phyloP scores from a whole-genome alignment of 2,113 vertebrate genomes.

The Marmota monax region DNA sequence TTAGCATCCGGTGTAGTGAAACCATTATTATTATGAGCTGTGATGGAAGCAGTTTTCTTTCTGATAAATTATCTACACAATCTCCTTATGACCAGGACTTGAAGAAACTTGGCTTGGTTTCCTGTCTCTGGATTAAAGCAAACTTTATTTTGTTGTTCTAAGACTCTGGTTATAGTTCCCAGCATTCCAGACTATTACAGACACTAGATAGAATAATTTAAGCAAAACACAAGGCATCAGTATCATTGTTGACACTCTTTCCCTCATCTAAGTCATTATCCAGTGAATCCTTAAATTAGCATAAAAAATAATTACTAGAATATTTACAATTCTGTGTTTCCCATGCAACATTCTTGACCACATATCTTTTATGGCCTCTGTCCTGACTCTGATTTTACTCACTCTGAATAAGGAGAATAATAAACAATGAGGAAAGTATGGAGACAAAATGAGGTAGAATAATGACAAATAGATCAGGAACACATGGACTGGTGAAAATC shows the following conservation, averaged over 20 bases:
- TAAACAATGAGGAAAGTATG: not conserved
- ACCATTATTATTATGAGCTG: not conserved
- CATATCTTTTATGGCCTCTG: not conserved
- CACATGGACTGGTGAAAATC: not conserved
- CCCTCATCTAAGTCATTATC: not conserved
- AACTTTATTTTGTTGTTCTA: not conserved
- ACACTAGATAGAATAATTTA: not conserved
- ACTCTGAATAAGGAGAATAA: not conserved
- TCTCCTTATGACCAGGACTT: not conserved
- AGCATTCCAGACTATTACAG: not conserved
- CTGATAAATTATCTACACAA: not conserved
- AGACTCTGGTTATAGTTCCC: not conserved
- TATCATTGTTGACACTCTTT: not conserved
- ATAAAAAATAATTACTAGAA: not conserved
- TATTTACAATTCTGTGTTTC: not conserved
- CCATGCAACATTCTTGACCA: not conserved
- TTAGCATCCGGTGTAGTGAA: not conserved
- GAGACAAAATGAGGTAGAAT: not conserved
- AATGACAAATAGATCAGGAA: not conserved
- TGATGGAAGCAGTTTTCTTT: not conserved
- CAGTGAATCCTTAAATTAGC: not conserved
- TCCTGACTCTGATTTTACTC: not conserved
- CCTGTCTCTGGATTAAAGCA: slow-evolving; percentile 6
- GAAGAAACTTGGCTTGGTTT: not conserved
- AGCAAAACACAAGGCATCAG: not conserved